Evolutionary conservation across 1,140 invertebrate genomes (phyloP).

Genomic region (Vollenhovia emeryi): DNA sequence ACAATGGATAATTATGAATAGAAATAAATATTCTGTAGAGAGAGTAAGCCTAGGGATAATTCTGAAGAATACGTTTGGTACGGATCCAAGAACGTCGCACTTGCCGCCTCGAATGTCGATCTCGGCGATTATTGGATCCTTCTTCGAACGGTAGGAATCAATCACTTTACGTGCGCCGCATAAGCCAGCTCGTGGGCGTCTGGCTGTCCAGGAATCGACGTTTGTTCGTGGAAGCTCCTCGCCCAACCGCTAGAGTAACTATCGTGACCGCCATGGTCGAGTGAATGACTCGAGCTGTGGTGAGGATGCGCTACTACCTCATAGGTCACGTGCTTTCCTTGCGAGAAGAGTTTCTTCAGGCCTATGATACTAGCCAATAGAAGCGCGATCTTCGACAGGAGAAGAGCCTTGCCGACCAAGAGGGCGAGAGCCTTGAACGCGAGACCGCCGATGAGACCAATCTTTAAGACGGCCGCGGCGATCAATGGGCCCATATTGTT

Average conservation of each 20-base stretch:
- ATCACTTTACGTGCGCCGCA: constrained; percentile 85
- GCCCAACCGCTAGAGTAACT: constrained; percentile 88
- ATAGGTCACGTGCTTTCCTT: constrained; percentile 91
- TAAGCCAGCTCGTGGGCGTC: constrained; percentile 89
- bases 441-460: constrained; percentile 91
- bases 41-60: not conserved
- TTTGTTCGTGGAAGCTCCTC: constrained; percentile 86
- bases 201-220: constrained; percentile 77
- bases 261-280: constrained; percentile 84
- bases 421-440: constrained; percentile 93
- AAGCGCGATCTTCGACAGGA: constrained; percentile 93
- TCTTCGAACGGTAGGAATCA: not conserved
- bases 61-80: constrained; percentile 1
- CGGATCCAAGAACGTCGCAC: constrained; percentile 24
- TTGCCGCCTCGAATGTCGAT: not conserved
- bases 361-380: constrained; percentile 92
- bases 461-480: constrained; percentile 91
- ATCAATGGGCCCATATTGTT: constrained; percentile 91
- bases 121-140: not conserved
- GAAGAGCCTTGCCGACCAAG: constrained; percentile 92
- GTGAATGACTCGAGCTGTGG: constrained; percentile 85
- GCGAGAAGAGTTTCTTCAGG: constrained; percentile 92
- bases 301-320: constrained; percentile 90
- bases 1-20: not conserved
- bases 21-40: constrained; percentile 18